A percentile compares a stretch with the other conserved stretches of the same genome.
Evolutionary conservation across 2,113 vertebrate genomes (phyloP).

Genomic region (Sakesphorus luctuosus): DNA sequence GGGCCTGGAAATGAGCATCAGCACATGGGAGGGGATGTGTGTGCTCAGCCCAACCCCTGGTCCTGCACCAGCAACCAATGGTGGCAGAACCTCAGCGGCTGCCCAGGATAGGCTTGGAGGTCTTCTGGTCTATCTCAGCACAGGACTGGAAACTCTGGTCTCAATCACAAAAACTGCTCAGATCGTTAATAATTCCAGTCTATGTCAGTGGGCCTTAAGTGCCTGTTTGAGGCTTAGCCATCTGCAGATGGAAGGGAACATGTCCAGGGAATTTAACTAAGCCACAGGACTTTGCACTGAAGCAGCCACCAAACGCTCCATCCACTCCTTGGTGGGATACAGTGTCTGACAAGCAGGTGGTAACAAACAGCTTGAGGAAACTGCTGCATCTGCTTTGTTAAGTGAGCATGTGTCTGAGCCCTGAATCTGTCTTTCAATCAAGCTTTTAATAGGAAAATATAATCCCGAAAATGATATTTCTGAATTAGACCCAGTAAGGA

Average conservation of each 20-base stretch:
- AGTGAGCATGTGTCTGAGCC: constrained; percentile 14
- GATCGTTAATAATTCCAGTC: neutral
- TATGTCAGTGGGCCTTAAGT: neutral
- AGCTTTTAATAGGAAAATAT: neutral
- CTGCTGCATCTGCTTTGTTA: constrained; percentile 26
- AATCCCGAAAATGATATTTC: neutral
- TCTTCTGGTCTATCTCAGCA: neutral
- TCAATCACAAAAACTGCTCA: neutral
- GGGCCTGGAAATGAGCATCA: neutral
- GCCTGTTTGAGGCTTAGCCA: neutral
- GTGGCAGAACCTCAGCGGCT: neutral
- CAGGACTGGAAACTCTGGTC: neutral
- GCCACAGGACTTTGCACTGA: neutral
- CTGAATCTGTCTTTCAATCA: constrained; percentile 24
- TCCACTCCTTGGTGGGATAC: neutral
- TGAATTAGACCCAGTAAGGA: neutral
- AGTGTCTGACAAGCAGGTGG: constrained; percentile 17
- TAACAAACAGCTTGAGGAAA: constrained; percentile 21
- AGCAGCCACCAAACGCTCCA: neutral
- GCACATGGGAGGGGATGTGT: neutral
- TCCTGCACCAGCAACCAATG: neutral
- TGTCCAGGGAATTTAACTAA: neutral
- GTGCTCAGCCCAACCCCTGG: neutral
- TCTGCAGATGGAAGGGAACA: neutral
- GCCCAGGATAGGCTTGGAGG: neutral